Evolutionary conservation across 2,888 invertebrate genomes (phyloP), one percentile per base, ranked within the genome.

Genomic region (Acleris laterana): DNA sequence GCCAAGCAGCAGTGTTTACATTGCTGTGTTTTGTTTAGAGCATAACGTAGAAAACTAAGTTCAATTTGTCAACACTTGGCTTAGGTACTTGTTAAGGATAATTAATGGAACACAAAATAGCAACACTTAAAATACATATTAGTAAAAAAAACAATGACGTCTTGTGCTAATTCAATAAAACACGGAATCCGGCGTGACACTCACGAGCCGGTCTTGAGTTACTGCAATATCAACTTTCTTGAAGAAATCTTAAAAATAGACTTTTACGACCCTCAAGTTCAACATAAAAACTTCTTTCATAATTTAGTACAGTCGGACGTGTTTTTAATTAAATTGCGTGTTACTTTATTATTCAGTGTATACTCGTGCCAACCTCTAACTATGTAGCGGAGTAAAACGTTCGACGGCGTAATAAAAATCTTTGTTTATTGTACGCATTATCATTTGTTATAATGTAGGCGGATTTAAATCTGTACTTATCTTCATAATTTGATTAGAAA

Each of bases 251-350:
- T 48, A 57, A 66, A 65, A 66, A 66, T 66, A 66, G 57, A 66
- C 66, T 66, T 66, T 66, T 62, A 66, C 52, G 65, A 61, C n/a
- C 44, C 60, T 55, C 61, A 56, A 57, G 61, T 51, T 57, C 20
- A 56, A 61, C 66, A 62, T 66, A 62, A 66, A 65, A 66, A 62
- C 50, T 57, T 59, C 53, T 60, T 66, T 66, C 57, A 62, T 62
- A 62, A 66, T 66, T 62, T 66, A 66, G 66, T 66, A 62, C 57
- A 66, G 66, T 62, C 62, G 51, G 61, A 66, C 56, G 61, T 52
- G 57, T 38, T 62, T 66, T 57, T 66, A 66, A 66, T 66, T 66
- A 66, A 66, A 66, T 57, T 50, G 44, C 57, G 22, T 66, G 56
- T 57, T 66, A 66, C 50, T 62, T 62, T 62, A 62, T 66, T 62